Evolutionary conservation across 2,888 invertebrate genomes (phyloP).

Genomic region (Drosophila setosimentum): DNA sequence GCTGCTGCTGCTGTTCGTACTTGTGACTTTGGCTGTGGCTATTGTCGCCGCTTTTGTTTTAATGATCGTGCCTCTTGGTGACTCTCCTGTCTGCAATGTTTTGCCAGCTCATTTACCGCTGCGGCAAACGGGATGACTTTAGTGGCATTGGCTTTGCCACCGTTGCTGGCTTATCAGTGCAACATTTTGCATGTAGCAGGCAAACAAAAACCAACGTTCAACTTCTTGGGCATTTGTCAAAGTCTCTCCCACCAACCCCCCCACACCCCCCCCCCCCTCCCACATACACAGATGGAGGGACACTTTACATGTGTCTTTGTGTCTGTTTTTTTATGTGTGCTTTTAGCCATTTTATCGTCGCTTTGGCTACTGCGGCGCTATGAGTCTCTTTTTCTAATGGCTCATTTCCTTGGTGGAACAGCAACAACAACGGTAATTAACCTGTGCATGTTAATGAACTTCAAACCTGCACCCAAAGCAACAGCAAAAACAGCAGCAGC

Average conservation of each 20-base stretch:
- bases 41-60: conserved; percentile 83
- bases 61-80: conserved; percentile 79
- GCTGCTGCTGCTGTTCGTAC: neutral
- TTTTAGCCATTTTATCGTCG: conserved; percentile 79
- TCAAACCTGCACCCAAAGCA: conserved; percentile 69
- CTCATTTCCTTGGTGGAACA: conserved; percentile 79
- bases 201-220: conserved; percentile 54
- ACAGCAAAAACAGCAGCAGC: conserved; percentile 7
- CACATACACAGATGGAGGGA: conserved; percentile 28
- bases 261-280: conserved; percentile 20
- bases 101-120: conserved; percentile 64
- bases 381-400: conserved; percentile 72
- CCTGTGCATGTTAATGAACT: conserved; percentile 84
- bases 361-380: conserved; percentile 78
- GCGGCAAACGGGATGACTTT: conserved; percentile 74
- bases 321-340: conserved; percentile 66
- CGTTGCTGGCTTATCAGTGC: conserved; percentile 79
- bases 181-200: conserved; percentile 78
- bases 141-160: conserved; percentile 72
- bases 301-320: conserved; percentile 80
- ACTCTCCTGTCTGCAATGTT: conserved; percentile 48
- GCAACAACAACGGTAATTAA: conserved; percentile 83
- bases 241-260: conserved; percentile 50
- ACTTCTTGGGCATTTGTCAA: conserved; percentile 76
- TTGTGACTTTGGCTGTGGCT: conserved; percentile 37